Conservation (phyloP, 2,797 vertebrate genomes). For the Phalloptychus januarius region DNA sequence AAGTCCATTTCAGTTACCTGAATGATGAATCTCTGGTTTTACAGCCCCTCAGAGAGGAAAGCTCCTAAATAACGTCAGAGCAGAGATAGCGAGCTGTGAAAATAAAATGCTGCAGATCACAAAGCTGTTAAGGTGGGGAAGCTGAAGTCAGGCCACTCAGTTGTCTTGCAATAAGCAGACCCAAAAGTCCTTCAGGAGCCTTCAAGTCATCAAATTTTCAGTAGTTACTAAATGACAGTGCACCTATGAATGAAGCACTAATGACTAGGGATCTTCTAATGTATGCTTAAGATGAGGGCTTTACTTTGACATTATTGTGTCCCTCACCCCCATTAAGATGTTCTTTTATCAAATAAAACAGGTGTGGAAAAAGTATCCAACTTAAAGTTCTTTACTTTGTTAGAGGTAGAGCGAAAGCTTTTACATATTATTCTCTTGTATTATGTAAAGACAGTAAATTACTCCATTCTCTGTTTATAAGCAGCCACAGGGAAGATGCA, state of each 20-base stretch:
- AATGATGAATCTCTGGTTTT: constrained; percentile 38
- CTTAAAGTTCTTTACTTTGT: neutral
- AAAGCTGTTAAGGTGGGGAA: constrained; percentile 6
- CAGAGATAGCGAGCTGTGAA: constrained; percentile 20
- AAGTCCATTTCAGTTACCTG: constrained; percentile 25
- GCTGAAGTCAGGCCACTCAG: neutral
- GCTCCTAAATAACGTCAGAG: constrained; percentile 16
- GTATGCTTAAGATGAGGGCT: neutral
- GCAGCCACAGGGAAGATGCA: neutral
- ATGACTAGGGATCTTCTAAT: neutral
- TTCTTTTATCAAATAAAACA: neutral
- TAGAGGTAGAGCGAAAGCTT: neutral
- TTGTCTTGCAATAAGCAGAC: constrained; percentile 3
- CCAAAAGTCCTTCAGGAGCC: constrained; percentile 17
- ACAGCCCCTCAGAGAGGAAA: constrained; percentile 28
- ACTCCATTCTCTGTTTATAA: neutral
- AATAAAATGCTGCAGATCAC: constrained; percentile 10
- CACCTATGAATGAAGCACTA: neutral
- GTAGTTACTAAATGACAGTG: constrained; percentile 32
- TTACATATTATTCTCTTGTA: neutral
- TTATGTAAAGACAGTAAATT: neutral
- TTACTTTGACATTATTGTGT: neutral
- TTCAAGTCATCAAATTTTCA: constrained; percentile 29
- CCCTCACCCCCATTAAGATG: neutral
- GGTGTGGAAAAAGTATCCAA: neutral